A percentile compares a stretch with the other conserved stretches of the same genome.
Evolutionary conservation across 2,797 vertebrate genomes (phyloP).

Genomic region (Melanotaenia nigrans): DNA sequence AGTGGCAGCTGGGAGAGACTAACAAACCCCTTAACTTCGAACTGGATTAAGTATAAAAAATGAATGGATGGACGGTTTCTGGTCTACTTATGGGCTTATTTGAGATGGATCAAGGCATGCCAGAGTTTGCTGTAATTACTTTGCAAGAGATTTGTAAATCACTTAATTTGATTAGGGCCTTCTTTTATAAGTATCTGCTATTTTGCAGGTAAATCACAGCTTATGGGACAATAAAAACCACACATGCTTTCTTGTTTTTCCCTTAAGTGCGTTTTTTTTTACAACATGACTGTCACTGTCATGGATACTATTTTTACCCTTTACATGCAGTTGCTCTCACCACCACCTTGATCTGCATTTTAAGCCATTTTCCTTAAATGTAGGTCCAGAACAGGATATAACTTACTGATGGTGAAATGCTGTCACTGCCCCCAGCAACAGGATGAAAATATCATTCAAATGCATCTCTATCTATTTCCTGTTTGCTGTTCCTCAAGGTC

Average conservation of each 20-base stretch:
- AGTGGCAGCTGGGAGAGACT: background rate
- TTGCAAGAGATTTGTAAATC: background rate
- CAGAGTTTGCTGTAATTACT: background rate
- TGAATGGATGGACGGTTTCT: background rate
- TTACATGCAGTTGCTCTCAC: background rate
- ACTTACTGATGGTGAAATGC: background rate
- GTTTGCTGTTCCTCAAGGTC: slow-evolving; percentile 44
- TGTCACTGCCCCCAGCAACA: background rate
- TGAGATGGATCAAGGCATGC: background rate
- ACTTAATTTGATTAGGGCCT: background rate
- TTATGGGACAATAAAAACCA: background rate
- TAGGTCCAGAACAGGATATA: background rate
- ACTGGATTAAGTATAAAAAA: background rate
- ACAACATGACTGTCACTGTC: background rate
- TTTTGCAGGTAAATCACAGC: background rate
- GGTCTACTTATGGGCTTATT: background rate
- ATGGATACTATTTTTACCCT: background rate
- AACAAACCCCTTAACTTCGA: too few relatives aligned
- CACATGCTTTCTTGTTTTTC: too few relatives aligned
- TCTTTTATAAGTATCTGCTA: background rate
- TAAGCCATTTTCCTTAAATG: background rate
- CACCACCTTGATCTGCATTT: background rate
- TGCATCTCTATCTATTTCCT: background rate
- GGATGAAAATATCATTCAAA: slow-evolving; percentile 1
- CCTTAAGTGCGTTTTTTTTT: background rate